Percentiles rank a stretch among this genome's conserved stretches.
phyloP scores from a whole-genome alignment of 1,140 invertebrate species.

The Radopholus similis region DNA sequence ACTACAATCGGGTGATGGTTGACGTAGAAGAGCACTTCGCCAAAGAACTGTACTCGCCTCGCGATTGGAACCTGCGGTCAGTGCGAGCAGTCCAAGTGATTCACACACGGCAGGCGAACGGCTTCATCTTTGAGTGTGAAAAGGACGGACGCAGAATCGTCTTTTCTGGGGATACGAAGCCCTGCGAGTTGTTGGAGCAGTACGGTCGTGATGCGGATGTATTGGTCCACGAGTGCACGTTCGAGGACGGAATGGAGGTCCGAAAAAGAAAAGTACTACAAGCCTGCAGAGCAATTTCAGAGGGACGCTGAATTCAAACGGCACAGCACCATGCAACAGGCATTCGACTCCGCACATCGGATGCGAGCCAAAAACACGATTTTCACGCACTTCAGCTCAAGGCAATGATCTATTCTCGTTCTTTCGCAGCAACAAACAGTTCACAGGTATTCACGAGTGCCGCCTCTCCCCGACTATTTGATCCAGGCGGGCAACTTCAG shows the following conservation, averaged over 20 bases:
- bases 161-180: conserved; percentile 92
- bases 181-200: conserved; percentile 72
- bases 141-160: conserved; percentile 74
- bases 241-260: conserved; percentile 68
- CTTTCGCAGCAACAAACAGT: too few species aligned
- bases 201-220: conserved; percentile 77
- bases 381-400: conserved; percentile 92
- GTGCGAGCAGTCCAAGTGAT: conserved; percentile 61
- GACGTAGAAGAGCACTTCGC: conserved; percentile 9
- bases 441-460: conserved; percentile 76
- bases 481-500: conserved; percentile 69
- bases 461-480: conserved; percentile 66
- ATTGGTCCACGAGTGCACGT: conserved; percentile 94
- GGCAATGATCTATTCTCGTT: too few species aligned
- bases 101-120: conserved; percentile 54
- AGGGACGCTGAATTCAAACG: conserved; percentile 75
- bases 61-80: conserved; percentile 39
- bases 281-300: too few species aligned
- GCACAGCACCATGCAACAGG: conserved; percentile 76
- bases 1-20: not conserved
- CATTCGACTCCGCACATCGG: conserved; percentile 73
- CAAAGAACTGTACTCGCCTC: conserved; percentile 14
- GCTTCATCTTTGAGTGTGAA: conserved; percentile 51
- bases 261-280: too few species aligned
- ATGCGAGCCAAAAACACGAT: conserved; percentile 82